Conservation (phyloP, 1,140 invertebrate species). For the Euura lappo region DNA sequence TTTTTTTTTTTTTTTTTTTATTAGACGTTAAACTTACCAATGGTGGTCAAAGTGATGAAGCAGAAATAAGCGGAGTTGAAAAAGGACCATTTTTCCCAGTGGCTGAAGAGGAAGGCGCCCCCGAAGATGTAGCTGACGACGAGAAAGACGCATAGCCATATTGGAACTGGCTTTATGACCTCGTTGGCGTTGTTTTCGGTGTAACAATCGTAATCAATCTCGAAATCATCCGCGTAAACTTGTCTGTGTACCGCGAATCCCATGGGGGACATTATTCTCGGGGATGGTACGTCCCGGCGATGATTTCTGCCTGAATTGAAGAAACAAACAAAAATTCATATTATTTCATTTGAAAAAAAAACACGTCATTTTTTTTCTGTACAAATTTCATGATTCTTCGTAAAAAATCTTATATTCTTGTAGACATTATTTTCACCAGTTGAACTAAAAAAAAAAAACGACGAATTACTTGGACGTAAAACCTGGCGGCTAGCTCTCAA, state of each 20-base stretch:
- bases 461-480: too few relatives aligned
- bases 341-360: too few relatives aligned
- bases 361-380: too few relatives aligned
- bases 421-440: too few relatives aligned
- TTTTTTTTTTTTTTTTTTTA: constrained; percentile 11
- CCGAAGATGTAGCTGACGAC: constrained; percentile 89
- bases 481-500: too few relatives aligned
- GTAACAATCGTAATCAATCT: constrained; percentile 61
- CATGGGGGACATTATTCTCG: constrained; percentile 73
- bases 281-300: constrained; percentile 56
- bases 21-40: constrained; percentile 62
- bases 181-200: constrained; percentile 50
- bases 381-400: too few relatives aligned
- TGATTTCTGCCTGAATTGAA: constrained; percentile 42
- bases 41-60: constrained; percentile 94
- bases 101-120: constrained; percentile 83
- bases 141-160: constrained; percentile 88
- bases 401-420: too few relatives aligned
- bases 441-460: too few relatives aligned
- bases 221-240: constrained; percentile 62
- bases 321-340: too few relatives aligned
- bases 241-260: constrained; percentile 69
- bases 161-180: constrained; percentile 79
- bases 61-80: constrained; percentile 94
- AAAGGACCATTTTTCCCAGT: constrained; percentile 89